These are phyloP conservation scores for Thalassoma bifasciatum DNA, from an alignment of 2,113 vertebrate genomes.

Conservation along the genomic window DNA sequence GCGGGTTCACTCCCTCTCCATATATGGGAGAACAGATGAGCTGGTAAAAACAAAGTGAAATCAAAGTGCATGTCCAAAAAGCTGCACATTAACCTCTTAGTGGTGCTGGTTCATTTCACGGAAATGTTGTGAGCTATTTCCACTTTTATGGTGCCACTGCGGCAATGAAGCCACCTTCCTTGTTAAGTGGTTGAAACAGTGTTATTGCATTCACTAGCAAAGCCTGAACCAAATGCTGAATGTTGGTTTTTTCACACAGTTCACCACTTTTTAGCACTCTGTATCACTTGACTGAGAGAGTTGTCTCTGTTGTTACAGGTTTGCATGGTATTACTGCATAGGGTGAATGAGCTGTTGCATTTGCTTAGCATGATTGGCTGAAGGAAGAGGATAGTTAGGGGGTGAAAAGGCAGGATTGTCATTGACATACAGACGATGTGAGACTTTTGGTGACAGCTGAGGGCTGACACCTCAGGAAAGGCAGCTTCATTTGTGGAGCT, in stretches of 20 bases:
- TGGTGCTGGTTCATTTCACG: constrained; percentile 23
- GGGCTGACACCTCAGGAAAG: too few species aligned
- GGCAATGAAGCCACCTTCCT: constrained; percentile 25
- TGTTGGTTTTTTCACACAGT: background rate
- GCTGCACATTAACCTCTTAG: background rate
- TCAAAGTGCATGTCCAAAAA: constrained; percentile 34
- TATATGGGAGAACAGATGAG: background rate
- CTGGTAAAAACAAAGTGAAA: background rate
- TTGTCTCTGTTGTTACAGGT: too few species aligned
- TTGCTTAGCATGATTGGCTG: background rate
- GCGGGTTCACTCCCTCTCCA: background rate
- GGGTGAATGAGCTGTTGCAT: background rate
- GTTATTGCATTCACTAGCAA: constrained; percentile 6
- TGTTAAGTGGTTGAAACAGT: constrained; percentile 23
- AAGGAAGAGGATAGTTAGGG: background rate
- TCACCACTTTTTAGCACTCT: background rate
- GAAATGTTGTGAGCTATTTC: constrained; percentile 11
- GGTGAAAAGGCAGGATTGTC: too few species aligned
- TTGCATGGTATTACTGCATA: background rate
- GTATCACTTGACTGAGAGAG: too few species aligned
- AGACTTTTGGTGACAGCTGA: too few species aligned
- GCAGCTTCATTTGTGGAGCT: too few species aligned
- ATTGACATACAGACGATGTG: too few species aligned
- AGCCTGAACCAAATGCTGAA: constrained; percentile 4
- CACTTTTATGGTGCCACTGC: constrained; percentile 35